Conservation (phyloP, 2,888 invertebrate genomes). For the Pachliopta kotzebuea region DNA sequence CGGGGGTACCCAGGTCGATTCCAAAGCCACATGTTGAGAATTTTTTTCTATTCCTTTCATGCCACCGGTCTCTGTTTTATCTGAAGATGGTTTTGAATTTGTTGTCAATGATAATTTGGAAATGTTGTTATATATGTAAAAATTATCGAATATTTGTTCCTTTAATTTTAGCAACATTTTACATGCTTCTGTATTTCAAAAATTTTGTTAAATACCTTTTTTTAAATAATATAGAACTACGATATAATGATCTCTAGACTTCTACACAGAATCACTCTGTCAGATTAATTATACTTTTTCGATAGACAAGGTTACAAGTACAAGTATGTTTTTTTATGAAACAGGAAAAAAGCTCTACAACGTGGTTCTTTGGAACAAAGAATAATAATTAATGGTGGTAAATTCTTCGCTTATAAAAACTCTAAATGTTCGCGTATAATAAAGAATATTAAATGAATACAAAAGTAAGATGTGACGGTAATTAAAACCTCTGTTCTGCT, state of each 20-base stretch:
- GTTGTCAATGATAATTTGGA: no score
- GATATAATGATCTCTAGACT: not conserved
- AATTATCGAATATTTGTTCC: no score
- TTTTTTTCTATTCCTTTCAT: not conserved
- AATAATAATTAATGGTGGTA: not conserved
- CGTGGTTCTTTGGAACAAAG: not conserved
- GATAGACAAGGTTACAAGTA: not conserved
- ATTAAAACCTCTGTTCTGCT: slow-evolving; percentile 24
- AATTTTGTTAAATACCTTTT: not conserved
- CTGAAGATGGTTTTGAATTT: no score
- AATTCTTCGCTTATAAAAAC: not conserved
- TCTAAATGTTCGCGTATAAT: not conserved
- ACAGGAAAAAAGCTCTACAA: not conserved
- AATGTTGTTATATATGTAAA: no score
- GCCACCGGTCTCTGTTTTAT: not conserved
- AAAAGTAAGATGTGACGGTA: slow-evolving; percentile 10
- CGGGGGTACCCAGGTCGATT: not conserved
- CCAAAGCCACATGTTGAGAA: not conserved
- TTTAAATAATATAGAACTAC: not conserved
- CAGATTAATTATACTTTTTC: not conserved
- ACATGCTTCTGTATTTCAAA: not conserved
- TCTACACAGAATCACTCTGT: not conserved
- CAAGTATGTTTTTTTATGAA: not conserved
- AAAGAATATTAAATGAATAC: slow-evolving; percentile 10
- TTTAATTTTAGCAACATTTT: no score